A percentile compares a stretch with the other conserved stretches of the same genome.
These are phyloP conservation scores for Tortrix viridana DNA, from an alignment of 2,888 invertebrate species.

Conservation along the genomic window DNA sequence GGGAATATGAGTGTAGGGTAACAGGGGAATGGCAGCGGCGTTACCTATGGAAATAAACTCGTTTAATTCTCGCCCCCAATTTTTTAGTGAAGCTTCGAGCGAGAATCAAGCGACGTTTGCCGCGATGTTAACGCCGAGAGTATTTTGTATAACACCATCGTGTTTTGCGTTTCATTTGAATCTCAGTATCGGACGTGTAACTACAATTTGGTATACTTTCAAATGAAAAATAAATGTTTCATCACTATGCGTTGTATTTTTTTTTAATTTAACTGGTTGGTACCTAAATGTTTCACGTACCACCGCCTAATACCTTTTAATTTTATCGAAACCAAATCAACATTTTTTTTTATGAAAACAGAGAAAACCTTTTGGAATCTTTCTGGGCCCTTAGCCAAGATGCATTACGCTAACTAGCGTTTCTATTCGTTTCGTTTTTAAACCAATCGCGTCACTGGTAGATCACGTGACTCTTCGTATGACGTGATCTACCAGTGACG, in stretches of 20 bases:
- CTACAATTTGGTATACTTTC: constrained; percentile 83
- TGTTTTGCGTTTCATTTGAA: constrained; percentile 81
- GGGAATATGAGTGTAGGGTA: constrained; percentile 71
- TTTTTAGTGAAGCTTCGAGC: constrained; percentile 6
- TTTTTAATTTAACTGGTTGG: constrained; percentile 44
- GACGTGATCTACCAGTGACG: too few species aligned
- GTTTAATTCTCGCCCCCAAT: constrained; percentile 39
- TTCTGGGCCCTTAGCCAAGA: too few species aligned
- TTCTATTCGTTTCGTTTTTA: too few species aligned
- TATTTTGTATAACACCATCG: constrained; percentile 77
- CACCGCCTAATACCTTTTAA: too few species aligned
- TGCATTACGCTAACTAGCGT: too few species aligned
- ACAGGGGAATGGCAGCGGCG: constrained; percentile 45
- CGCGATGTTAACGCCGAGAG: constrained; percentile 31
- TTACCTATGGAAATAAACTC: constrained; percentile 37
- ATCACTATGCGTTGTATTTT: constrained; percentile 64
- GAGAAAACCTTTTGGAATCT: too few species aligned
- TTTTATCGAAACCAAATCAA: too few species aligned
- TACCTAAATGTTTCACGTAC: not conserved
- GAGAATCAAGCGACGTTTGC: constrained; percentile 20
- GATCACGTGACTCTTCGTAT: too few species aligned
- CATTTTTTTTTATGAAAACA: too few species aligned
- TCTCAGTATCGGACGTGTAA: constrained; percentile 81
- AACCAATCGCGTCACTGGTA: too few species aligned
- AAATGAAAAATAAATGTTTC: constrained; percentile 84